phyloP scores from a whole-genome alignment of 2,113 vertebrate genomes.

The Apteryx mantelli region DNA sequence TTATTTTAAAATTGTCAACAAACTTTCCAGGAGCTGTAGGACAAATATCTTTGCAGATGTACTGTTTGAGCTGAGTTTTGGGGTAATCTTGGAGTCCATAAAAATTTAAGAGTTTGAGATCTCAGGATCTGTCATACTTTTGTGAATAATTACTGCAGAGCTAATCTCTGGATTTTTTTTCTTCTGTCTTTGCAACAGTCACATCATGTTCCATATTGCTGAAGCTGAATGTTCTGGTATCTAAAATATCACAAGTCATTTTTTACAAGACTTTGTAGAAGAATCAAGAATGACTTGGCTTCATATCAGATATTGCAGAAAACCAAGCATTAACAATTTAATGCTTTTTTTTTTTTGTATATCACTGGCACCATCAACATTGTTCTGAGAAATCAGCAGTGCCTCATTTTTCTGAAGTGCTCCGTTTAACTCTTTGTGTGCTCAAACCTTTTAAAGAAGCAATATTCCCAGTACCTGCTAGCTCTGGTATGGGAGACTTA shows the following conservation, averaged over 20 bases:
- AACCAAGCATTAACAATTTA: neutral
- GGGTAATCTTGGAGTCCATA: neutral
- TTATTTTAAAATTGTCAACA: neutral
- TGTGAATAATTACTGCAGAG: accelerated
- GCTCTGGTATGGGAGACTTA: neutral
- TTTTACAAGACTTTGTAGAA: neutral
- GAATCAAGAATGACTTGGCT: neutral
- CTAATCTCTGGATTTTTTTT: neutral
- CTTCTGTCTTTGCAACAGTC: neutral
- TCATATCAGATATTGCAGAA: accelerated
- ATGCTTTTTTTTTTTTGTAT: neutral
- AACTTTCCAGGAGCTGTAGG: neutral
- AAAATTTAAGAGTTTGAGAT: neutral
- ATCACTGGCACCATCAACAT: neutral
- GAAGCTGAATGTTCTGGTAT: neutral
- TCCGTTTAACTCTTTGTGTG: neutral
- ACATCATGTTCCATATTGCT: neutral
- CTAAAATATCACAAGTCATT: neutral
- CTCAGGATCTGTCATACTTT: neutral
- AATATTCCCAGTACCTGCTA: neutral
- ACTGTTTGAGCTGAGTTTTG: neutral
- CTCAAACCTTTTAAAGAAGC: neutral
- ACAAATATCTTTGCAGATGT: neutral
- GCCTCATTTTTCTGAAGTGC: neutral
- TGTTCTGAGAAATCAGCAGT: neutral